A percentile compares a stretch with the other conserved stretches of the same genome.
These are phyloP conservation scores for Dione juno DNA, from an alignment of 2,888 invertebrate species.

Conservation along the genomic window DNA sequence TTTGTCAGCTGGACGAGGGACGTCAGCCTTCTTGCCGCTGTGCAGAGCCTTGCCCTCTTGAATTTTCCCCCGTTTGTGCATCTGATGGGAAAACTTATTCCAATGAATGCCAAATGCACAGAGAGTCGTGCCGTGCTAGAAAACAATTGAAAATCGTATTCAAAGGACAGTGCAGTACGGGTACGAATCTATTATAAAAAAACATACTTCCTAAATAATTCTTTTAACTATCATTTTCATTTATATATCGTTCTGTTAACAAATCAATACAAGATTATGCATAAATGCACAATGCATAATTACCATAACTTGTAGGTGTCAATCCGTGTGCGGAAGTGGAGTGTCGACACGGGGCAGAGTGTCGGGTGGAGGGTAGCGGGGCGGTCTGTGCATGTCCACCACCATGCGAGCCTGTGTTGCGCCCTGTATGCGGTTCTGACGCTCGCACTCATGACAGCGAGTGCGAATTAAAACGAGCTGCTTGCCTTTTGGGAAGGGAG, in stretches of 20 bases:
- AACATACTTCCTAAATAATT: neutral
- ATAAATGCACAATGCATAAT: too few relatives aligned
- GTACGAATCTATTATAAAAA: constrained; percentile 64
- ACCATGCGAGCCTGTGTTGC: constrained; percentile 90
- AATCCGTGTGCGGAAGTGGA: constrained; percentile 93
- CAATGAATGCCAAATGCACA: constrained; percentile 92
- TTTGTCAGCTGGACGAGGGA: constrained; percentile 91
- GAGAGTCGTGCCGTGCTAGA: constrained; percentile 90
- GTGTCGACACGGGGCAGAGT: constrained; percentile 91
- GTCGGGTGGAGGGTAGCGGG: constrained; percentile 88
- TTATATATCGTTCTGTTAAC: too few relatives aligned
- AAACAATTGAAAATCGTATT: constrained; percentile 90
- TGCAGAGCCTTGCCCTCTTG: constrained; percentile 90
- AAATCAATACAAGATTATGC: too few relatives aligned
- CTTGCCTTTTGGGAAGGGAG: constrained; percentile 84
- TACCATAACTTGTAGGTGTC: constrained; percentile 80
- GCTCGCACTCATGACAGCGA: constrained; percentile 92
- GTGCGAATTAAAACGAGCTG: constrained; percentile 90
- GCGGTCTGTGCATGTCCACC: constrained; percentile 93
- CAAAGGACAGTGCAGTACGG: constrained; percentile 92
- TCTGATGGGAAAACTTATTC: constrained; percentile 92
- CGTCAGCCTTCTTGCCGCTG: constrained; percentile 92
- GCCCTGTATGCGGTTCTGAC: constrained; percentile 93
- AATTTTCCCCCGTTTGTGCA: constrained; percentile 90
- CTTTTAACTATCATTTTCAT: too few relatives aligned